Conservation (phyloP, 2,797 vertebrate species). For the Orientallactaga sibirica region DNA sequence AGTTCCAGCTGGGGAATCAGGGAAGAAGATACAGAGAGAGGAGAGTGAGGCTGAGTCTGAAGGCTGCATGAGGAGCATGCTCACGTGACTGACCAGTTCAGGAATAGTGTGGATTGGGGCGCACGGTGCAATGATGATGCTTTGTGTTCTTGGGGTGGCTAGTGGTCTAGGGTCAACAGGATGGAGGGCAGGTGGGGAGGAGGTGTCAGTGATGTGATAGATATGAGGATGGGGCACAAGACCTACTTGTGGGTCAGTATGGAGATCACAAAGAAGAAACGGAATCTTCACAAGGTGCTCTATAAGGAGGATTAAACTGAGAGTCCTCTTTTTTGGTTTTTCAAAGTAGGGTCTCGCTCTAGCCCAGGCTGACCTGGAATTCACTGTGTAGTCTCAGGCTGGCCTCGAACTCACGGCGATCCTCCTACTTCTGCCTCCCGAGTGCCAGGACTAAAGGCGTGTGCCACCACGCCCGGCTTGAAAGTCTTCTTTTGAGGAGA, state of each 20-base stretch:
- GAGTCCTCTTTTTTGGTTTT: not conserved
- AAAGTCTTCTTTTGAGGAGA: not conserved
- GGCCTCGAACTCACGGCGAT: too few species aligned
- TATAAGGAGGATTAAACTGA: not conserved
- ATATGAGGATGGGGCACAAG: not conserved
- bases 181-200: not conserved
- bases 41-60: not conserved
- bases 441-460: too few species aligned
- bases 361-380: too few species aligned
- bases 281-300: not conserved
- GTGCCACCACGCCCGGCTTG: too few species aligned
- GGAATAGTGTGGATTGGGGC: not conserved
- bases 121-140: accelerated
- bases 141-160: not conserved
- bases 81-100: not conserved
- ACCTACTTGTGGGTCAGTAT: not conserved
- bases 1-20: too few species aligned
- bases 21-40: too few species aligned
- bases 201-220: not conserved
- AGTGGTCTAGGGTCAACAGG: not conserved
- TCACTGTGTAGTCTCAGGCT: too few species aligned
- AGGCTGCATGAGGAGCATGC: not conserved
- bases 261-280: not conserved
- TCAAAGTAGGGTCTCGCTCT: too few species aligned
- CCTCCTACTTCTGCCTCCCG: too few species aligned